Conservation (phyloP, 2,113 vertebrate genomes). For the Chaetodon auriga region DNA sequence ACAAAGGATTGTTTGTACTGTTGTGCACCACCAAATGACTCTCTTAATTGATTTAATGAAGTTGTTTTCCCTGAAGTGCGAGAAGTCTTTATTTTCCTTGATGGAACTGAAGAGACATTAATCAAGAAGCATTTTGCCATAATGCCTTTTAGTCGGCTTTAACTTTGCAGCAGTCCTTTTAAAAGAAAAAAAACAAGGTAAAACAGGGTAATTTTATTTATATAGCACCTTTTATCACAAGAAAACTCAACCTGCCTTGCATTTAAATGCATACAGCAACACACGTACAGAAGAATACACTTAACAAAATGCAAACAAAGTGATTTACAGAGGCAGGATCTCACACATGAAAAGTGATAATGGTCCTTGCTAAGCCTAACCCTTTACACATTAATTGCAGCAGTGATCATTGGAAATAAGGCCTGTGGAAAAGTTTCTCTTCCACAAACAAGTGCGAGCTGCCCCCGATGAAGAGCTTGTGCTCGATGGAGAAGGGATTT, state of each 20-base stretch:
- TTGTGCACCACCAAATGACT: conserved; percentile 51
- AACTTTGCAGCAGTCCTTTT: conserved; percentile 33
- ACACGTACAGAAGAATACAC: not conserved
- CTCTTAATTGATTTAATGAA: conserved; percentile 77
- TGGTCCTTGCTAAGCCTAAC: no score
- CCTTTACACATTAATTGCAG: conserved; percentile 38
- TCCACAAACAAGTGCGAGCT: conserved; percentile 46
- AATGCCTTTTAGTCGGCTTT: conserved; percentile 46
- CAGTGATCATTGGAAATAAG: conserved; percentile 45
- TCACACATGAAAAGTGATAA: not conserved
- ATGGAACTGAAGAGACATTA: conserved; percentile 66
- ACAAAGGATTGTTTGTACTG: conserved; percentile 44
- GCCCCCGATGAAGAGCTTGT: conserved; percentile 58
- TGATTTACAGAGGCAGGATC: conserved; percentile 15
- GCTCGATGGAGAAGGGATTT: conserved; percentile 63
- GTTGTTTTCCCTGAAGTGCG: conserved; percentile 66
- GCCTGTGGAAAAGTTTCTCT: conserved; percentile 54
- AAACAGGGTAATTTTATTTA: not conserved
- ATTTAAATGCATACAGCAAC: not conserved
- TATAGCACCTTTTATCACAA: not conserved
- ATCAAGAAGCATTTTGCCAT: conserved; percentile 56
- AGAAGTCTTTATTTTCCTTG: conserved; percentile 58
- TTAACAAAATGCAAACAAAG: conserved; percentile 2
- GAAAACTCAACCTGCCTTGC: not conserved
- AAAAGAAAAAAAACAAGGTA: conserved; percentile 5